Percentiles rank a stretch among this genome's conserved stretches.
These are phyloP conservation scores for Antechinus stuartii DNA, from an alignment of 2,113 vertebrate genomes.

Conservation along the genomic window DNA sequence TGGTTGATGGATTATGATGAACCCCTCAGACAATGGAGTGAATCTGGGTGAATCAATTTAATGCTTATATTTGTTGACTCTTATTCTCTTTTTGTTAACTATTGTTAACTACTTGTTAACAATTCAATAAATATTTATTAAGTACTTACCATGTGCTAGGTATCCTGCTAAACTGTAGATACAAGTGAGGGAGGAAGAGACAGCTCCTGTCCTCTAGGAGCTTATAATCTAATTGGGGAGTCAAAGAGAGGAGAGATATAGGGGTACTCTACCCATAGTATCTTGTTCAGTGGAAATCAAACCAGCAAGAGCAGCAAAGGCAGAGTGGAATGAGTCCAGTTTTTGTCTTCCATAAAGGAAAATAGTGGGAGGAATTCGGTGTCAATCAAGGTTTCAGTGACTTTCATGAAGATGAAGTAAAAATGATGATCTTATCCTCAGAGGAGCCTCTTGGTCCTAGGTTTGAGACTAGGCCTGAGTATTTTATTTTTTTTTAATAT, in stretches of 20 bases:
- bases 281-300: not conserved
- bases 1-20: not conserved
- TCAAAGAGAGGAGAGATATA: not conserved
- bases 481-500: not conserved
- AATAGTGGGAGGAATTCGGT: not conserved
- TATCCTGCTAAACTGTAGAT: not conserved
- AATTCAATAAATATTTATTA: conserved; percentile 5
- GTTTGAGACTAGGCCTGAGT: not conserved
- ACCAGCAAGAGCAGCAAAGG: not conserved
- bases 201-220: not conserved
- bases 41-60: not conserved
- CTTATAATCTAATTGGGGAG: not conserved
- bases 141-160: not conserved
- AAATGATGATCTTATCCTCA: not conserved
- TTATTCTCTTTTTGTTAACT: not conserved
- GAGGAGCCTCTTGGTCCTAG: not conserved
- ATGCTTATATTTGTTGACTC: not conserved
- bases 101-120: not conserved
- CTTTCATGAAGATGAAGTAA: not conserved
- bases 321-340: not conserved
- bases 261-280: not conserved
- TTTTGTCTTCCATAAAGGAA: not conserved
- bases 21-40: not conserved
- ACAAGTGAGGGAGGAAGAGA: not conserved
- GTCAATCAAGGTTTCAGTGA: not conserved